Evolutionary conservation across 2,797 vertebrate species (phyloP).

Genomic region (Lemur catta): DNA sequence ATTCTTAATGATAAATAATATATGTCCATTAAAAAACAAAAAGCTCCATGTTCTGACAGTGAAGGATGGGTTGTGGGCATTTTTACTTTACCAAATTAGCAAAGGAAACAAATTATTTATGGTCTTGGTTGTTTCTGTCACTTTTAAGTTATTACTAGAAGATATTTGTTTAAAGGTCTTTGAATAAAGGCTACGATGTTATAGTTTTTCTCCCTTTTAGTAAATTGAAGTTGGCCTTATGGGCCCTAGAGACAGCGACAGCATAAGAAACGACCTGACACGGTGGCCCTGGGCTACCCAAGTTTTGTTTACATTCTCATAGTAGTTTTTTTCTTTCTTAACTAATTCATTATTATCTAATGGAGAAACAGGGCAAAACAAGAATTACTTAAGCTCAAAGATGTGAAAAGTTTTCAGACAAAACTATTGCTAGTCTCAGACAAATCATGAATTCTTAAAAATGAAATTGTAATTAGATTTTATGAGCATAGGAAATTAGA

Average conservation of each 20-base stretch:
- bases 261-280: neutral
- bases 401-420: neutral
- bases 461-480: neutral
- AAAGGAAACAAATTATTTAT: conserved; percentile 8
- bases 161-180: neutral
- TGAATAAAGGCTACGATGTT: neutral
- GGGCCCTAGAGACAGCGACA: neutral
- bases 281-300: too few relatives aligned
- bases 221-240: neutral
- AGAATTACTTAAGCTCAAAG: neutral
- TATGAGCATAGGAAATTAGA: neutral
- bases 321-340: neutral
- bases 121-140: neutral
- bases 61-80: neutral
- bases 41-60: neutral
- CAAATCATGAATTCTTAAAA: neutral
- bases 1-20: neutral
- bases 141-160: conserved; percentile 27
- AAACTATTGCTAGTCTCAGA: neutral
- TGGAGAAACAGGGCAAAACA: neutral
- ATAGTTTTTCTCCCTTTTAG: neutral
- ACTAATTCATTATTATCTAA: neutral
- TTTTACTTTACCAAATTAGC: neutral
- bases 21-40: neutral
- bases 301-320: neutral